Evolutionary conservation across 2,888 invertebrate species (phyloP).

Genomic region (Koerneria pararmatus): DNA sequence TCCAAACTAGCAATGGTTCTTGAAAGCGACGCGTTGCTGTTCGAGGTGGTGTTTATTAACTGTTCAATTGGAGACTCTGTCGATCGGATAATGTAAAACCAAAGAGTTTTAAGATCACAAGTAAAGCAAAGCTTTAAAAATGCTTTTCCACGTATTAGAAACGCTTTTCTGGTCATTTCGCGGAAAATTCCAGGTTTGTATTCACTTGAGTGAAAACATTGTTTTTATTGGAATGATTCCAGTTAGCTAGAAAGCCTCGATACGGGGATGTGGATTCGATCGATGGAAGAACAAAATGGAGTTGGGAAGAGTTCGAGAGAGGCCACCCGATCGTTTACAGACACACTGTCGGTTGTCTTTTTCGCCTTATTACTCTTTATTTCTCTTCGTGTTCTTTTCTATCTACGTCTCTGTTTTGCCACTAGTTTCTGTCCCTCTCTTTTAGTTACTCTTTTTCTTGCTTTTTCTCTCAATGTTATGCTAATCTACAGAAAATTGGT

Average conservation of each 20-base stretch:
- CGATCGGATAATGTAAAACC: no score
- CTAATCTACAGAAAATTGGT: no score
- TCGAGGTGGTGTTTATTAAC: slow-evolving; percentile 26
- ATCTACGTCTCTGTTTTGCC: neutral
- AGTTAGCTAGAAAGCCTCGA: slow-evolving; percentile 28
- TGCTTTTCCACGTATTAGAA: no score
- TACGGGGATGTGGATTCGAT: slow-evolving; percentile 35
- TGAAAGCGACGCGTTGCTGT: neutral
- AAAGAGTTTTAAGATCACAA: no score
- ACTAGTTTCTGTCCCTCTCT: neutral
- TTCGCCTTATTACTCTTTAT: neutral
- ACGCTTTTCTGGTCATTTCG: no score
- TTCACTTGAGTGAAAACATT: no score
- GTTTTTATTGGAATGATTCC: no score
- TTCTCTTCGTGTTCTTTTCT: neutral
- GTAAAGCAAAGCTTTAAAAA: no score
- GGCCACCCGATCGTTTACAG: slow-evolving; percentile 33
- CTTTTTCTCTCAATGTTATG: neutral
- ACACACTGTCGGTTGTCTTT: slow-evolving; percentile 30
- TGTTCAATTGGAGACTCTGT: slow-evolving; percentile 17
- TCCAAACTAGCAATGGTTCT: slow-evolving; percentile 29
- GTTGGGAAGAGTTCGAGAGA: slow-evolving; percentile 38
- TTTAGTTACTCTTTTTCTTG: neutral
- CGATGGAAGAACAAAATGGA: slow-evolving; percentile 31
- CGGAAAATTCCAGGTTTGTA: no score